Base-by-base conservation (phyloP, 92 coral and sea anemone species). In the Desmophyllum pertusum region DNA sequence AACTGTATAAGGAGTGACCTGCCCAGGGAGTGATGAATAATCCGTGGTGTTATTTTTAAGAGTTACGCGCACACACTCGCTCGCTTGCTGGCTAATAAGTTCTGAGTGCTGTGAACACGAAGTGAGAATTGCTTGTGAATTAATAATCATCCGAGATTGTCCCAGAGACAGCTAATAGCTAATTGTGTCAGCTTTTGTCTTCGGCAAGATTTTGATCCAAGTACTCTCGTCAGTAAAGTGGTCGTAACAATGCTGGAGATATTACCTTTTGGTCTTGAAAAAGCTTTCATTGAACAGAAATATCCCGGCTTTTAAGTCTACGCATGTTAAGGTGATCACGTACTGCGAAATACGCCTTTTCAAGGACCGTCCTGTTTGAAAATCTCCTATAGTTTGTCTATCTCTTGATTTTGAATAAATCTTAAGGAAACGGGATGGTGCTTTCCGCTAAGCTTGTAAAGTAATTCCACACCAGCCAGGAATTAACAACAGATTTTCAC, bases 91-190 rank as follows among this genome's bases (percentile, higher is more conserved):
- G 70, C 17, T 82, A 53, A 82, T 82, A 53, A 55, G 61, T 55
- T 30, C 45, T n/a, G n/a, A n/a, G n/a, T n/a, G n/a, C 67, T 70
- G 39, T 55, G 62, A 70, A 17, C 19, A 23, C 70, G 36, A 70
- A 53, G 69, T 31, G 70, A 35, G 55, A 81, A 81, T 57, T 53
- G 68, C 43, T 73, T 55, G n/a, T 82, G 86, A 82, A 82, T 82
- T 55, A 71, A 59, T 82, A 82, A 82, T 82, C 59, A 50, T 29
- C 43, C 5, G 25, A 53, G 67, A 77, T 65, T n/a, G 35, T 33
- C 83, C 40, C 36, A 65, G 76, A 25, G 21, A 51, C 46, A n/a
- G 64, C 36, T 33, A 68, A 55, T 19, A 10, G 68, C 76, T 68
- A 80, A 80, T 68, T 80, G 84, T 36, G 51, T 35, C 23, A 10